phyloP scores from a whole-genome alignment of 2,113 vertebrate genomes.

The Rhinichthys klamathensis region DNA sequence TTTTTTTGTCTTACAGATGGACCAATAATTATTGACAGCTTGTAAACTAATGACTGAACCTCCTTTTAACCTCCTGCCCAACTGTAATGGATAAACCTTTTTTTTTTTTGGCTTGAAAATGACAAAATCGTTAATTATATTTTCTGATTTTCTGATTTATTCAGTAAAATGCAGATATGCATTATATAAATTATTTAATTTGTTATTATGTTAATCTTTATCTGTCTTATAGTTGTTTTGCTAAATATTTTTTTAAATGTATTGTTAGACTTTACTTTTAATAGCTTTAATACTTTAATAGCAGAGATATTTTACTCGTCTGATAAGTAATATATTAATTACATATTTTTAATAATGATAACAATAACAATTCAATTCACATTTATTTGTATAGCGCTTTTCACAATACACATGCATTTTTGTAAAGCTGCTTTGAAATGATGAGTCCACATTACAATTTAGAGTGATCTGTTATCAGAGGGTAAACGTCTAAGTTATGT shows the following conservation, averaged over 20 bases:
- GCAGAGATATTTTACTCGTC: neutral
- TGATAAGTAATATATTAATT: neutral
- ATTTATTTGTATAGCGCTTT: too few relatives aligned
- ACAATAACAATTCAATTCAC: neutral
- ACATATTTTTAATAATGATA: neutral
- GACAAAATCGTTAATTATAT: neutral
- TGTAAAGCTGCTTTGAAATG: too few relatives aligned
- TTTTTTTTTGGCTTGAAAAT: neutral
- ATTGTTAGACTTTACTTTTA: neutral
- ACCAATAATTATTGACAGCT: conserved; percentile 83
- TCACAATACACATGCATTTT: too few relatives aligned
- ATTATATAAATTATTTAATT: neutral
- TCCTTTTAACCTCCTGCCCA: conserved; percentile 69
- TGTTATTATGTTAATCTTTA: neutral
- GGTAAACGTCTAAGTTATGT: too few relatives aligned
- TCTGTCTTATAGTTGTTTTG: neutral
- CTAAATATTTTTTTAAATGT: neutral
- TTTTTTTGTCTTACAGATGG: conserved; percentile 81
- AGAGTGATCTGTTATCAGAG: too few relatives aligned
- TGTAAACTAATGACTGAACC: conserved; percentile 82
- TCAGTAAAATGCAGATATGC: neutral
- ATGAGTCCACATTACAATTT: too few relatives aligned
- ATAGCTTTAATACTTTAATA: neutral
- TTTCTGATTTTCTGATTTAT: neutral
- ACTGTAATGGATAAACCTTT: conserved; percentile 54